Evolutionary conservation across 2,797 vertebrate genomes (phyloP).

Genomic region (Pteronotus mesoamericanus): DNA sequence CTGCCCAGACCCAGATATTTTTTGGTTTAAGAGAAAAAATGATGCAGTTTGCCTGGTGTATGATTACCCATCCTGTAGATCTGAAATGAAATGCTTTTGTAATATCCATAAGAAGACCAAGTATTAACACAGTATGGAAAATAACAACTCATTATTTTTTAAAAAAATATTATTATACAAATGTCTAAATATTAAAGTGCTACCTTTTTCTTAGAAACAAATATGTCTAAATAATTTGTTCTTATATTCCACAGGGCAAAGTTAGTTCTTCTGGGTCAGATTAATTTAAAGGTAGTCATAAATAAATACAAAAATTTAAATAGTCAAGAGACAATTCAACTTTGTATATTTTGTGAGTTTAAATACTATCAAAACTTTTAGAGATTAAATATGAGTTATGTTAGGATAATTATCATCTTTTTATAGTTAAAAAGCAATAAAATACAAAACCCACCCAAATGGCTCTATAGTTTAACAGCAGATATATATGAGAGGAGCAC

Average conservation of each 20-base stretch:
- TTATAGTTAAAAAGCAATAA: conserved; percentile 25
- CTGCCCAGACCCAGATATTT: neutral
- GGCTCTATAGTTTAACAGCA: neutral
- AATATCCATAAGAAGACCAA: neutral
- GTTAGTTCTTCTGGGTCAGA: neutral
- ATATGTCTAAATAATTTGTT: neutral
- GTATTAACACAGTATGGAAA: neutral
- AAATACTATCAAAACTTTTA: neutral
- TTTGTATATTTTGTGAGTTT: neutral
- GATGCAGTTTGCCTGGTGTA: neutral
- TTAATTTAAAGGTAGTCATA: neutral
- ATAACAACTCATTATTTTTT: neutral
- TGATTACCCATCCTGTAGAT: neutral
- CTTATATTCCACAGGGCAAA: neutral
- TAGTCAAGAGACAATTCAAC: neutral
- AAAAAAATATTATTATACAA: neutral
- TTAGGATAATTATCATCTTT: neutral
- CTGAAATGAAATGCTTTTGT: neutral
- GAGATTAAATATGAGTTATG: neutral
- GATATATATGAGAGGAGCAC: neutral
- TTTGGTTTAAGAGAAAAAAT: neutral
- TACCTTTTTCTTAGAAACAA: neutral
- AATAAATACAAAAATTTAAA: conserved; percentile 7
- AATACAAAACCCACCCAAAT: neutral
- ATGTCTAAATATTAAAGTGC: neutral